These are phyloP conservation scores for Platycheirus rosarum DNA, from an alignment of 2,888 invertebrate species.

Conservation along the genomic window DNA sequence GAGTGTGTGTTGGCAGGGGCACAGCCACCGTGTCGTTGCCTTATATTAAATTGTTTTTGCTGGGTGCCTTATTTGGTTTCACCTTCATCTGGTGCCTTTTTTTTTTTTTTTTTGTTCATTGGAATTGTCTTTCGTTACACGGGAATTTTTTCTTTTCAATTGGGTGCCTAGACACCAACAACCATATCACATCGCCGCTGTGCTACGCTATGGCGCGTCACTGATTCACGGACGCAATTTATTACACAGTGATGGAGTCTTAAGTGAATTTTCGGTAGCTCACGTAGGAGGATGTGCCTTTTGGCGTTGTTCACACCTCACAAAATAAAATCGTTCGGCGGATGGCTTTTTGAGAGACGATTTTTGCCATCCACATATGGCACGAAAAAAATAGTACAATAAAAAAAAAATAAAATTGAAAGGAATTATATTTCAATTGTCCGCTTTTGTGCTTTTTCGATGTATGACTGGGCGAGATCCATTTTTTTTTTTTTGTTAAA, in stretches of 20 bases:
- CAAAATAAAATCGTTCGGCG: constrained; percentile 39
- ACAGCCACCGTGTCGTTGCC: constrained; percentile 2
- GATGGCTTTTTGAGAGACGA: constrained; percentile 32
- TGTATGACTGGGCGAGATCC: constrained; percentile 11
- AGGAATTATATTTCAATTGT: constrained; percentile 60
- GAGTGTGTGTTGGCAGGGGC: constrained; percentile 54
- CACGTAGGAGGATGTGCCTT: constrained; percentile 29
- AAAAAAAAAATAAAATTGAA: constrained; percentile 11
- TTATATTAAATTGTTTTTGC: constrained; percentile 56
- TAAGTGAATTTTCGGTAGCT: constrained; percentile 52
- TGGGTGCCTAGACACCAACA: constrained; percentile 22
- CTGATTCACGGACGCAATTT: constrained; percentile 66
- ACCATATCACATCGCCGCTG: neutral
- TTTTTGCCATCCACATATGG: constrained; percentile 47
- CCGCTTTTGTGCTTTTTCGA: constrained; percentile 22
- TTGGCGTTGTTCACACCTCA: constrained; percentile 61
- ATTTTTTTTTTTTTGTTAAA: constrained; percentile 6
- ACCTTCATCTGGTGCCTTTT: constrained; percentile 61
- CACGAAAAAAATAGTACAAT: too few relatives aligned
- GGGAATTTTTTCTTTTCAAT: constrained; percentile 38
- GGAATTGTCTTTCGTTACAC: constrained; percentile 45
- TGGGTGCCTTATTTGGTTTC: constrained; percentile 55
- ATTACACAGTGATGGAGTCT: constrained; percentile 61
- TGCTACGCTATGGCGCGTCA: constrained; percentile 41
- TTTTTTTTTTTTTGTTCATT: neutral